A percentile compares a stretch with the other conserved stretches of the same genome.
phyloP scores from a whole-genome alignment of 2,888 invertebrate species.

The Chironomus tentans region DNA sequence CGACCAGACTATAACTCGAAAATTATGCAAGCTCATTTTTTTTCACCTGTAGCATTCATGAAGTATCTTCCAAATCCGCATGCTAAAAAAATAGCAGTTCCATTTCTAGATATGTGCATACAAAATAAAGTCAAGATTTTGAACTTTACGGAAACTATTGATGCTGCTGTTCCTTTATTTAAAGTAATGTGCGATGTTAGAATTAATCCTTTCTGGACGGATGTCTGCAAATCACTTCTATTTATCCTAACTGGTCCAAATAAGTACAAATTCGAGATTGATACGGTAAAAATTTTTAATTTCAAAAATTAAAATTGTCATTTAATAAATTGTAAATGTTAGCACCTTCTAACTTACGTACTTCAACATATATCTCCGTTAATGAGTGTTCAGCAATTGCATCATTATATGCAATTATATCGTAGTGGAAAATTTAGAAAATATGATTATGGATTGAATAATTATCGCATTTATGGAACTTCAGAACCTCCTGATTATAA shows the following conservation, averaged over 20 bases:
- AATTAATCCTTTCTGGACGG: neutral
- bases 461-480: neutral
- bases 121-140: neutral
- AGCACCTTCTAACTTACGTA: neutral
- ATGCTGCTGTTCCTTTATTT: neutral
- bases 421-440: neutral
- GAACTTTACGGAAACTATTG: neutral
- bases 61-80: neutral
- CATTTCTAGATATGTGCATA: neutral
- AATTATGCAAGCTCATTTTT: conserved; percentile 10
- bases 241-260: neutral
- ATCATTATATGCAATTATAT: neutral
- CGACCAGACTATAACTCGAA: conserved; percentile 48
- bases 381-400: neutral
- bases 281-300: neutral
- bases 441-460: neutral
- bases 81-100: neutral
- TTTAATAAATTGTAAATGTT: neutral
- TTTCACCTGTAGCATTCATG: neutral
- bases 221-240: neutral
- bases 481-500: conserved; percentile 1
- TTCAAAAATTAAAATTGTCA: neutral
- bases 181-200: neutral
- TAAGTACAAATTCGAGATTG: neutral
- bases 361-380: neutral